Conservation (phyloP, 2,797 vertebrate genomes). For the Mormyrus proboscirostris region DNA sequence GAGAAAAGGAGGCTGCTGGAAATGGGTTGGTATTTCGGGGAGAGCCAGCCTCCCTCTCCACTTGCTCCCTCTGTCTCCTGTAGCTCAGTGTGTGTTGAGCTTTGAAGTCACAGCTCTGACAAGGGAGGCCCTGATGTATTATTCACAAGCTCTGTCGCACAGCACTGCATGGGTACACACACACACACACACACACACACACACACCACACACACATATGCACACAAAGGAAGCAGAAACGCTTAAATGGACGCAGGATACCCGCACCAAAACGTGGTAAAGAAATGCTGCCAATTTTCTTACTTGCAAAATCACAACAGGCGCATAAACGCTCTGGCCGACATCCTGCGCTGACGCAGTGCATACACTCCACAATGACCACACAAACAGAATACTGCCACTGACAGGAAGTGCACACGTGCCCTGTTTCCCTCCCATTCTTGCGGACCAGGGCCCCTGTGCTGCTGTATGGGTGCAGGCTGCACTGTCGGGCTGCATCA, state of each 20-base stretch:
- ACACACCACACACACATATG: constrained; percentile 15
- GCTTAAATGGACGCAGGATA: background rate
- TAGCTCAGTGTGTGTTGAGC: constrained; percentile 42
- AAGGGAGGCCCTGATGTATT: constrained; percentile 65
- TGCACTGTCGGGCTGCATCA: constrained; percentile 3
- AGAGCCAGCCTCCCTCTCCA: constrained; percentile 10
- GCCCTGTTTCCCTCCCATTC: background rate
- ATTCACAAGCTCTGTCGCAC: constrained; percentile 58
- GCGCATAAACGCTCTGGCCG: constrained; percentile 12
- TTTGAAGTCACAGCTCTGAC: constrained; percentile 55
- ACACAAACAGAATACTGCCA: background rate
- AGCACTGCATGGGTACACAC: constrained; percentile 32
- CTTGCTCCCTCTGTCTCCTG: constrained; percentile 19
- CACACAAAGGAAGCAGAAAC: constrained; percentile 2
- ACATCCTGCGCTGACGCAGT: background rate
- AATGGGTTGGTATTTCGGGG: constrained; percentile 9
- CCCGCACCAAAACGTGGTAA: background rate
- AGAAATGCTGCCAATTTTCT: constrained; percentile 4
- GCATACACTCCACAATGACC: background rate
- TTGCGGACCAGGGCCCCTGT: background rate
- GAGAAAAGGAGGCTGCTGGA: background rate
- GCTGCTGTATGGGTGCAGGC: constrained; percentile 12
- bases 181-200: background rate
- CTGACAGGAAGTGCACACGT: background rate
- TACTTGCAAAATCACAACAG: background rate